Base-by-base conservation (phyloP, 2,888 invertebrate species). In the Metacarcinus magister region DNA sequence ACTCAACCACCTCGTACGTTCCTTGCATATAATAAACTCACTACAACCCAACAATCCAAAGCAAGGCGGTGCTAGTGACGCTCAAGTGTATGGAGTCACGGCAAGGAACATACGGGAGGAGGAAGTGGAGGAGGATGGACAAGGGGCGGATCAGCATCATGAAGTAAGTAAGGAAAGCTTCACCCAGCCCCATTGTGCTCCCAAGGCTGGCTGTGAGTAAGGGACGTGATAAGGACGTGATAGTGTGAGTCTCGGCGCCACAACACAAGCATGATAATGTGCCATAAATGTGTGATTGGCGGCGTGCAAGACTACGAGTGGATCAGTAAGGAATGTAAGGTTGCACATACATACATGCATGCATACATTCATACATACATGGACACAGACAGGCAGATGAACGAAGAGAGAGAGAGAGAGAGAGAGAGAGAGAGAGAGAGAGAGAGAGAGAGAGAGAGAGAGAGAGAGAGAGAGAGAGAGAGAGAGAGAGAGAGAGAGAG, bases 41-140 rank as follows among this genome's bases (percentile, higher is more conserved):
- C 75, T 75, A 8, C 75, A 75, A n/a, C 28, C 75, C 75, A 75
- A 10, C n/a, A 28, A 75, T 75, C 10, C 75, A 75, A 23, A 28
- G 75, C 23, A 23, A 75, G 75, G 75, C 75, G 75, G 8, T n/a
- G 28, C n/a, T 75, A 75, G 7, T 75, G 75, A n/a, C 75, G 28
- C 75, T 10, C n/a, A n/a, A 23, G 75, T 28, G n/a, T 10, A 75
- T 28, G 28, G 23, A n/a, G 75, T n/a, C 28, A 23, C 75, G 75
- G 28, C 75, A n/a, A 5, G n/a, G n/a, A 75, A 28, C 60, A 82
- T 4, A 0, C 28, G 28, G 75, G n/a, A 82, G 75, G 75, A 82
- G 75, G 75, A 82, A 28, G 75, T 28, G 75, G n/a, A 82, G 75
- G 75, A 82, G 75, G 87, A 87, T 28, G 87, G 87, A 87, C 87